Evolutionary conservation across 2,888 invertebrate species (phyloP).

Genomic region (Chironomus riparius): DNA sequence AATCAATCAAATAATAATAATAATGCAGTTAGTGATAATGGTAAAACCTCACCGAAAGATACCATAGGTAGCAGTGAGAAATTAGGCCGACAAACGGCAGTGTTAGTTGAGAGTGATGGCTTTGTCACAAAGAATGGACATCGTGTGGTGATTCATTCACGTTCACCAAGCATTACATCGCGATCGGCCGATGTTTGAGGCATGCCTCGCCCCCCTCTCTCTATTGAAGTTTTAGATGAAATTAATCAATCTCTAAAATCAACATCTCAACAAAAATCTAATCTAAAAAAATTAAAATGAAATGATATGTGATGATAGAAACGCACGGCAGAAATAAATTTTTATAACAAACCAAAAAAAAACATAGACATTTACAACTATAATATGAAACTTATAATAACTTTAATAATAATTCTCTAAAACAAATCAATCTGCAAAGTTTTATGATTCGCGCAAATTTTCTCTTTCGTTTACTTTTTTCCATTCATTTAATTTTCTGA

Average conservation of each 20-base stretch:
- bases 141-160: constrained; percentile 82
- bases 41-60: constrained; percentile 29
- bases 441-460: constrained; percentile 21
- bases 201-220: constrained; percentile 64
- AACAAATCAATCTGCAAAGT: neutral
- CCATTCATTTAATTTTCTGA: neutral
- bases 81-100: constrained; percentile 62
- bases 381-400: constrained; percentile 5
- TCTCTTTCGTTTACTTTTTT: neutral
- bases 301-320: constrained; percentile 31
- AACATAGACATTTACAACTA: neutral
- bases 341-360: neutral
- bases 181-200: constrained; percentile 79
- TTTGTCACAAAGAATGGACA: constrained; percentile 79
- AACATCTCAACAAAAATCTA: neutral
- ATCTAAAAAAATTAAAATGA: neutral
- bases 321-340: constrained; percentile 41
- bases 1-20: constrained; percentile 12
- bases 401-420: neutral
- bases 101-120: constrained; percentile 74
- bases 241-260: constrained; percentile 14
- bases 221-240: constrained; percentile 31
- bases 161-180: constrained; percentile 77
- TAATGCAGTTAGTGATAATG: constrained; percentile 18
- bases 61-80: constrained; percentile 34